Evolutionary conservation across 2,888 invertebrate genomes (phyloP), one percentile per base, ranked within the genome.

Genomic region (Nomada lathburiana): DNA sequence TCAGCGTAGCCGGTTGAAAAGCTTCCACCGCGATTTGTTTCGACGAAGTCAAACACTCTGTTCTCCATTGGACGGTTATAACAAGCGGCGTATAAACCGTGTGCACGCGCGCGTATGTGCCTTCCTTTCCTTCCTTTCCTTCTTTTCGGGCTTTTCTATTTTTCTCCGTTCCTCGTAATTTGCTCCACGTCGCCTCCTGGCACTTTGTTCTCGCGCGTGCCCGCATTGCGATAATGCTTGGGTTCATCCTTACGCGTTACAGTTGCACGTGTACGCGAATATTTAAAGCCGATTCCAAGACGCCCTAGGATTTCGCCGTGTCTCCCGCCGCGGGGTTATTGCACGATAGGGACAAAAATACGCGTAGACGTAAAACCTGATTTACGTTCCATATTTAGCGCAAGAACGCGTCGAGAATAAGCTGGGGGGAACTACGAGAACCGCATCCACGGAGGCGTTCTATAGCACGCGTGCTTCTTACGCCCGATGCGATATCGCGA

Each of bases 381-480:
- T 86, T 88, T 86, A 79, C 75, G 75, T 53, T 72, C 84, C 63
- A 70, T 71, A 82, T 88, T 87, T 87, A 82, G 84, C 76, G 70
- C 82, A 57, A 68, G 79, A 79, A 76, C 72, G 70, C 53, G 71
- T 60, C 74, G 55, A 50, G 74, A 71, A 63, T 57, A 52, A 62
- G 52, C 65, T 23, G 55, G 47, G 52, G 44, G 26, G 50, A 23
- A 60, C n/a, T 26, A 42, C 18, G 36, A 65, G 53, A 57, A 63
- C 23, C 57, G 53, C 13, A 10, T 57, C 10, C 26, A 60, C 23
- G n/a, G 64, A 57, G 57, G 13, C 36, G 1, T n/a, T 11, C 13
- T 13, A 13, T 16, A 16, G 29, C 50, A 11, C 29, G 23, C 44
- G 52, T 64, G 55, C 23, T 55, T 55, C 20, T 10, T 11, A 20